A percentile compares a stretch with the other conserved stretches of the same genome.
These are phyloP conservation scores for Schlechtendalia chinensis DNA, from an alignment of 1,140 invertebrate species.

Conservation along the genomic window DNA sequence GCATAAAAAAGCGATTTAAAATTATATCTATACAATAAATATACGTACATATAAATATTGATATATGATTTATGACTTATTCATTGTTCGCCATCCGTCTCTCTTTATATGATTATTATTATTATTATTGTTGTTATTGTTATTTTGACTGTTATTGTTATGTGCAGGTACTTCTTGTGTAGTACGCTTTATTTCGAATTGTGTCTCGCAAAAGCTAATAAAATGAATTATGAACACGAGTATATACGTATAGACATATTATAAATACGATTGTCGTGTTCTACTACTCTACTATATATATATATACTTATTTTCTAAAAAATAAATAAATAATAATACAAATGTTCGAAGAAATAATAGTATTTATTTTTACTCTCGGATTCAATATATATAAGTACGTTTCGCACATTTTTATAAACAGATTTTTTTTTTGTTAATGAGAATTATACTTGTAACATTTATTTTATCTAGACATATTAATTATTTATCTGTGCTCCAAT, in stretches of 20 bases:
- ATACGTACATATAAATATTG: not conserved
- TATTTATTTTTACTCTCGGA: not conserved
- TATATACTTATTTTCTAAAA: not conserved
- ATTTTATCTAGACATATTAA: too few species aligned
- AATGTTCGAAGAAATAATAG: not conserved
- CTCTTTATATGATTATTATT: not conserved
- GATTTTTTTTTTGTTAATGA: too few species aligned
- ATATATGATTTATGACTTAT: not conserved
- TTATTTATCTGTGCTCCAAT: too few species aligned
- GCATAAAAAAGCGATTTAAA: conserved; percentile 9
- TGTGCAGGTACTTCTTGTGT: not conserved
- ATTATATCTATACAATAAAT: too few species aligned
- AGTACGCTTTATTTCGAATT: not conserved
- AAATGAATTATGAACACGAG: not conserved
- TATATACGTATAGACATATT: not conserved
- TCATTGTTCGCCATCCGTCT: not conserved
- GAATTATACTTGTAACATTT: too few species aligned
- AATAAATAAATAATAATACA: not conserved
- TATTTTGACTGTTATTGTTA: too few species aligned
- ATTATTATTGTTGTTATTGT: not conserved
- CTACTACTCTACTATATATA: not conserved
- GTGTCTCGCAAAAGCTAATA: not conserved
- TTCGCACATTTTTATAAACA: not conserved
- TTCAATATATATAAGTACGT: not conserved
- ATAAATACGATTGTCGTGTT: not conserved